These are phyloP conservation scores for Echiichthys vipera DNA, from an alignment of 2,797 vertebrate genomes.

Conservation along the genomic window DNA sequence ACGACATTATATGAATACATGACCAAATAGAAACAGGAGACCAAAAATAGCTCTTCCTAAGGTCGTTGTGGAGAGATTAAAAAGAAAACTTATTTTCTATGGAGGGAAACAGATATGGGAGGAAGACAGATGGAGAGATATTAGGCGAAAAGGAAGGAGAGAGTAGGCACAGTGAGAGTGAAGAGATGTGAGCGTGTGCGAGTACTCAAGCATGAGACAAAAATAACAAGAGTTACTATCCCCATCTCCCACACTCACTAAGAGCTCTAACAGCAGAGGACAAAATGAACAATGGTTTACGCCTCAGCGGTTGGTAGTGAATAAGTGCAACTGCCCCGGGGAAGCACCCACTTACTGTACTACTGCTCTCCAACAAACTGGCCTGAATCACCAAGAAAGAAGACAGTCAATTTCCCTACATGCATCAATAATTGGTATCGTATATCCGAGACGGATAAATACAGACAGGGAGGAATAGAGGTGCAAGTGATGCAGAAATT, in stretches of 20 bases:
- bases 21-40: background rate
- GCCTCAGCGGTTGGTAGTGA: constrained; percentile 47
- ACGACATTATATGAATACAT: background rate
- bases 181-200: constrained; percentile 27
- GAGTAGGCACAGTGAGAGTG: constrained; percentile 28
- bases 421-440: background rate
- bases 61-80: background rate
- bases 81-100: background rate
- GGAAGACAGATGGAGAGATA: constrained; percentile 41
- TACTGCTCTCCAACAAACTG: constrained; percentile 34
- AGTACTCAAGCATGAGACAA: constrained; percentile 51
- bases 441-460: background rate
- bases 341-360: constrained; percentile 54
- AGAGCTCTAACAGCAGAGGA: constrained; percentile 46
- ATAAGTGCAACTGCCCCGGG: constrained; percentile 35
- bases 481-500: background rate
- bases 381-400: constrained; percentile 30
- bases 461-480: background rate
- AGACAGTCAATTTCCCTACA: background rate
- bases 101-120: constrained; percentile 7
- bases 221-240: constrained; percentile 59
- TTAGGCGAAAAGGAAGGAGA: constrained; percentile 24
- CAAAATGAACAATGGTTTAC: constrained; percentile 51
- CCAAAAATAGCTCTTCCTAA: background rate
- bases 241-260: constrained; percentile 32